Conservation (phyloP, 37 sponge, comb jelly and placozoan species). For the Cladorhizidae sp. region DNA sequence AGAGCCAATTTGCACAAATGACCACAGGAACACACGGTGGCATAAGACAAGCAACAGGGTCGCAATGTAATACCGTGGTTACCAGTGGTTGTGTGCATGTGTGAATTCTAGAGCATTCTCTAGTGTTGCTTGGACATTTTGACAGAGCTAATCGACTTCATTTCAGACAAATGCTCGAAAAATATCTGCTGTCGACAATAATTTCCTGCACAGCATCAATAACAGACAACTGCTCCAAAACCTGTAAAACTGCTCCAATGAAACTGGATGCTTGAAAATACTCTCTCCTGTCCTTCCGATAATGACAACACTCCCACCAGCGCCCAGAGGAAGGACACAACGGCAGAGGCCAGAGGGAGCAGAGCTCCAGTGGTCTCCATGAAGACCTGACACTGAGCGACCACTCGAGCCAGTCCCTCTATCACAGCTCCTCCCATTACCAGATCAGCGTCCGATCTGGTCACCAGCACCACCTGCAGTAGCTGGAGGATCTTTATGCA, state of each 20-base stretch:
- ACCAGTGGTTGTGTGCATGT: no score
- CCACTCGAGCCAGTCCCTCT: constrained; percentile 7
- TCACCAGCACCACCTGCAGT: constrained; percentile 15
- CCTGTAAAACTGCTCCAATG: constrained; percentile 58
- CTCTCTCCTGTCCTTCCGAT: constrained; percentile 1
- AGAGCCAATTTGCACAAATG: no score
- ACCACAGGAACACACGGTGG: no score
- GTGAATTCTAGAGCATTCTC: no score
- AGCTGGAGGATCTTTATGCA: background rate
- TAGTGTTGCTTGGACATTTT: no score
- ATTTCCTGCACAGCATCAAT: no score
- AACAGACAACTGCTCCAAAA: background rate
- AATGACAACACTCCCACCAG: constrained; percentile 10
- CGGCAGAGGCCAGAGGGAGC: background rate
- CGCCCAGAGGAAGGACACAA: constrained; percentile 6
- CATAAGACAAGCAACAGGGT: no score
- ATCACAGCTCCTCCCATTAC: constrained; percentile 7
- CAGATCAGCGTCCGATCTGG: background rate
- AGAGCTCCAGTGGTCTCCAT: background rate
- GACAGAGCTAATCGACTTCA: no score
- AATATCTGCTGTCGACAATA: no score
- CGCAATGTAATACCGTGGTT: no score
- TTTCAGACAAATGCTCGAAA: no score
- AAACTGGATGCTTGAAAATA: constrained; percentile 18
- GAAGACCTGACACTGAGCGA: background rate